Evolutionary conservation across 2,113 vertebrate genomes (phyloP).

Genomic region (Etia nguti): DNA sequence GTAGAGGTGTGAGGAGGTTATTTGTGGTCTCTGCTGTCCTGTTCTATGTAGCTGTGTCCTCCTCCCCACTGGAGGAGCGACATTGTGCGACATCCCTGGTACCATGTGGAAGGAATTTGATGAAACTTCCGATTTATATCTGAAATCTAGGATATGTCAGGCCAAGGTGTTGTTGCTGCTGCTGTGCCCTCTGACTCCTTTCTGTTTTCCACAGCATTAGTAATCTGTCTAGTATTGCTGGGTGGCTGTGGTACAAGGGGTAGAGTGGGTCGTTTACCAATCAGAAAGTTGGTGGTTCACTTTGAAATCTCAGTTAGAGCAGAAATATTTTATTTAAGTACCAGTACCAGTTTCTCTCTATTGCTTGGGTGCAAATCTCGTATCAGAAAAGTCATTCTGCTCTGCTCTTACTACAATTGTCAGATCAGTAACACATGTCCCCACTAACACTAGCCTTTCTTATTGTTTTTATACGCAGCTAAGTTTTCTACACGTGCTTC

Average conservation of each 20-base stretch:
- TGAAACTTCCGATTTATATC: background rate
- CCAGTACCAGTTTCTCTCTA: background rate
- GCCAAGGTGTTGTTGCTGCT: background rate
- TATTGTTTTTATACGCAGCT: background rate
- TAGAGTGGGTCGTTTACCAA: background rate
- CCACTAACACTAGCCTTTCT: background rate
- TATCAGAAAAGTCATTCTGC: background rate
- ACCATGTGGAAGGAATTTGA: background rate
- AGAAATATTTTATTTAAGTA: too few species aligned
- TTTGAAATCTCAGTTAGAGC: background rate
- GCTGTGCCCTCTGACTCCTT: background rate
- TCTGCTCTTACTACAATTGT: background rate
- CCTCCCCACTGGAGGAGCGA: background rate
- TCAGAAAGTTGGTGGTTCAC: background rate
- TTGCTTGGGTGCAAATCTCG: background rate
- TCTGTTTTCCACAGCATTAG: background rate
- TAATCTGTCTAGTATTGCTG: background rate
- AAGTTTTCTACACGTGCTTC: rapidly evolving
- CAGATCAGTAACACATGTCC: background rate
- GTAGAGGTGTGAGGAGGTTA: background rate
- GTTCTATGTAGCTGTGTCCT: background rate
- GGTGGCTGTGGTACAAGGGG: background rate
- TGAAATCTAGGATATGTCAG: background rate
- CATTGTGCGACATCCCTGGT: background rate
- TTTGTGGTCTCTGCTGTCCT: background rate